Base-by-base conservation (phyloP, 2,888 invertebrate genomes). In the Megamerina dolium region DNA sequence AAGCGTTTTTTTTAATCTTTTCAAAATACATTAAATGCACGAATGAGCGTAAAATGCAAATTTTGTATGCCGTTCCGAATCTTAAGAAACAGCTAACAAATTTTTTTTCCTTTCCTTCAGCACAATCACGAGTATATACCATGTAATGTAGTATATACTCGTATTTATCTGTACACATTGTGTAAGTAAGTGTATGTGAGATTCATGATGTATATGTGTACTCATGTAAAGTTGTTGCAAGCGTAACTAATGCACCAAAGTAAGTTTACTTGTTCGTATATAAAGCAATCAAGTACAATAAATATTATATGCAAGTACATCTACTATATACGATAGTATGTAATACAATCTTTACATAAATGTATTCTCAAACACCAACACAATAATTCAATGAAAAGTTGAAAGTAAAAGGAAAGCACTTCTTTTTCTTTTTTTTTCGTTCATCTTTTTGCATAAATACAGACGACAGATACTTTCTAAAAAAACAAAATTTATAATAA, bases 321-420 rank as follows among this genome's bases (percentile, higher is more conserved):
- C n/a, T n/a, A n/a, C n/a, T n/a, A n/a, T n/a, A n/a, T n/a, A n/a
- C n/a, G n/a, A n/a, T n/a, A n/a, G n/a, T n/a, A n/a, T n/a, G n/a
- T n/a, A n/a, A n/a, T n/a, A n/a, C n/a, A n/a, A n/a, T n/a, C n/a
- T n/a, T n/a, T n/a, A n/a, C n/a, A n/a, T n/a, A n/a, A n/a, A n/a
- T n/a, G n/a, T n/a, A n/a, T n/a, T n/a, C n/a, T n/a, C n/a, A n/a
- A n/a, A n/a, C n/a, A n/a, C n/a, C n/a, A n/a, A n/a, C n/a, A n/a
- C n/a, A n/a, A n/a, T n/a, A n/a, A n/a, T n/a, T n/a, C 23, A 37
- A 32, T 14, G 19, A 41, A 34, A 55, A 59, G 56, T 57, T 58
- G 64, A 63, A 63, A 63, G 66, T 63, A 63, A 64, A 63, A 61
- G 62, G 60, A 59, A 61, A 63, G 48, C 52, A 51, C 48, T 47